These are phyloP conservation scores for Pteropus rufus DNA, from an alignment of 2,797 vertebrate genomes.

Conservation along the genomic window DNA sequence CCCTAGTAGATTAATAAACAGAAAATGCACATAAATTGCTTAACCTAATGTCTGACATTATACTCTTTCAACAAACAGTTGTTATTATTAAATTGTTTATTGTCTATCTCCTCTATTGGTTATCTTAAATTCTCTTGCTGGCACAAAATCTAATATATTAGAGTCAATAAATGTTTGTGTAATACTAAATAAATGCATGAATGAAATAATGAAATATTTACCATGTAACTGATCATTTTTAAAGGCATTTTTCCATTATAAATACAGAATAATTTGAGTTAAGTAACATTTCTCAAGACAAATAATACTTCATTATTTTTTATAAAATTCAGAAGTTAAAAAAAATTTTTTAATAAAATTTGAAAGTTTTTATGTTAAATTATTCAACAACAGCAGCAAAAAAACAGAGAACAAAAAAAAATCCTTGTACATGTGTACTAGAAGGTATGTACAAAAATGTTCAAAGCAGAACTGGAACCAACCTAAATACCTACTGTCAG, in stretches of 20 bases:
- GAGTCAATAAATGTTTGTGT: not conserved
- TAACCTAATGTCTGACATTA: not conserved
- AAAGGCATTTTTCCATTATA: not conserved
- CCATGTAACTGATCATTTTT: not conserved
- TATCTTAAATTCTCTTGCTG: not conserved
- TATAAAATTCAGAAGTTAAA: not conserved
- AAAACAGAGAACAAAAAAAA: not conserved
- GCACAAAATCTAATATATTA: not conserved
- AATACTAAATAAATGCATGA: not conserved
- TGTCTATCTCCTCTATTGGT: not conserved
- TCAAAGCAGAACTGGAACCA: not conserved
- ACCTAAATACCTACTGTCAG: not conserved
- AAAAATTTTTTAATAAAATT: no score
- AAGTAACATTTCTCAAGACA: not conserved
- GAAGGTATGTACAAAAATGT: not conserved
- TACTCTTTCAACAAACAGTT: not conserved
- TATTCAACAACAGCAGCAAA: not conserved
- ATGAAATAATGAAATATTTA: not conserved
- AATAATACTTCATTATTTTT: not conserved
- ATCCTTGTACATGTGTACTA: not conserved
- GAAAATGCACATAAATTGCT: not conserved
- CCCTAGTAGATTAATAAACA: not conserved
- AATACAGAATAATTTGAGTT: not conserved
- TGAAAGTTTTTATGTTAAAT: not conserved
- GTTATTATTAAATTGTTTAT: not conserved